Percentiles rank a stretch among this genome's conserved stretches.
phyloP scores from a whole-genome alignment of 2,113 vertebrate species.

The Columba livia region DNA sequence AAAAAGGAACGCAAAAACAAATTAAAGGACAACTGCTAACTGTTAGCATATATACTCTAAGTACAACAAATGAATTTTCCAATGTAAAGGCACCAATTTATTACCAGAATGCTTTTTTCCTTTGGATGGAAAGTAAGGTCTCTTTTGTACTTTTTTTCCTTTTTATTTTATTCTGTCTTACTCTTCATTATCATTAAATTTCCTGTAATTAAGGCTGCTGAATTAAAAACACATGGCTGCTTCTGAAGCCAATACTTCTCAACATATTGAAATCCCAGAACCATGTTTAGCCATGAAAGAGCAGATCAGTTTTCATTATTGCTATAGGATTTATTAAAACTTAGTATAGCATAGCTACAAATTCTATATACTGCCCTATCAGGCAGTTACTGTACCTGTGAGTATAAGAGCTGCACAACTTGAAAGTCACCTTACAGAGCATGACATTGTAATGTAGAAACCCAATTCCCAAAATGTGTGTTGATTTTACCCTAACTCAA shows the following conservation, averaged over 20 bases:
- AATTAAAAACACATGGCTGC: slow-evolving; percentile 55
- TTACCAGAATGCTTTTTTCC: slow-evolving; percentile 27
- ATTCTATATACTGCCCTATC: not conserved
- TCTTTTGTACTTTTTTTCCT: slow-evolving; percentile 29
- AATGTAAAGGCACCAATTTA: not conserved
- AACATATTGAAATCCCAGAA: slow-evolving; percentile 20
- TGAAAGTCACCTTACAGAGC: not conserved
- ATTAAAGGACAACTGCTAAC: not conserved
- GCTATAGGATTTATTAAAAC: slow-evolving; percentile 37
- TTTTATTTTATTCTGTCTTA: slow-evolving; percentile 54
- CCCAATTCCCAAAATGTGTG: not conserved
- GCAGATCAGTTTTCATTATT: slow-evolving; percentile 42
- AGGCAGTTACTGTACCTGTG: not conserved
- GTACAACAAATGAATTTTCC: slow-evolving; percentile 43
- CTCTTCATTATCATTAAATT: slow-evolving; percentile 63
- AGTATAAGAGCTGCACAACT: not conserved
- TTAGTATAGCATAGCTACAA: not conserved
- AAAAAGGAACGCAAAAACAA: not conserved
- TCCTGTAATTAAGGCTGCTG: slow-evolving; percentile 56
- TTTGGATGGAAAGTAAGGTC: slow-evolving; percentile 25
- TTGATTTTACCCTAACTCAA: not conserved
- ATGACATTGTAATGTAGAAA: not conserved
- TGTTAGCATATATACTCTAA: not conserved
- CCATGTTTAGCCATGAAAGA: slow-evolving; percentile 15
- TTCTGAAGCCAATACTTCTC: slow-evolving; percentile 24